These are phyloP conservation scores for Scomberomorus guttatus DNA, from an alignment of 2,797 vertebrate genomes.

Conservation along the genomic window DNA sequence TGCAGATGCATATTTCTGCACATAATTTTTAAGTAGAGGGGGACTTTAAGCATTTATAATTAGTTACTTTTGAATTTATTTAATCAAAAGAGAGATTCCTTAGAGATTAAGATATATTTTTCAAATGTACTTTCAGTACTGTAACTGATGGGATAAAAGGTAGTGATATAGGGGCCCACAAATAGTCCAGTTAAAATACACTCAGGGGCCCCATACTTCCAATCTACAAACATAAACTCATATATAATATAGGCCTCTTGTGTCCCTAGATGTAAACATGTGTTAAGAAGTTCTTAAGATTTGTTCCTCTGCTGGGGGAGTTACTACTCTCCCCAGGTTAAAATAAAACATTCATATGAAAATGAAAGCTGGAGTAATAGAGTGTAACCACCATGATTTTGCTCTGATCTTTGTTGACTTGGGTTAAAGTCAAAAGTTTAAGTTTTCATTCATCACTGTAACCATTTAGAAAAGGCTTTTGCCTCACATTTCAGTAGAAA, in stretches of 20 bases:
- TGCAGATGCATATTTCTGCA: no score
- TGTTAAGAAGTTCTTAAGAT: no score
- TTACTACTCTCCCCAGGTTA: no score
- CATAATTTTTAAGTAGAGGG: no score
- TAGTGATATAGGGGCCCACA: background rate
- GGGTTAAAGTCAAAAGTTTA: background rate
- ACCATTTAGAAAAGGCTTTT: background rate
- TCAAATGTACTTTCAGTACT: background rate
- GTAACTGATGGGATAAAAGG: background rate
- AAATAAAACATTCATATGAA: no score
- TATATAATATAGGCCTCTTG: background rate
- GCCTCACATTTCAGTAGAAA: background rate
- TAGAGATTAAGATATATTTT: background rate
- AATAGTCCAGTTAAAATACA: background rate
- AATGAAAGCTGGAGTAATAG: no score
- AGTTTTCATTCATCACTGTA: background rate
- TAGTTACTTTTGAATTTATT: background rate
- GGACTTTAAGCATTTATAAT: no score
- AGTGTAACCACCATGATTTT: background rate
- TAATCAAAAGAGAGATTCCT: background rate
- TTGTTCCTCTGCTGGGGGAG: no score
- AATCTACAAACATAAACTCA: background rate
- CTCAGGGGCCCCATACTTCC: background rate
- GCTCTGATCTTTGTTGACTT: background rate
- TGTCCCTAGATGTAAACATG: background rate